phyloP scores from a whole-genome alignment of 53 echinoderm and acorn worm genomes.

The Paelopatides confundens region DNA sequence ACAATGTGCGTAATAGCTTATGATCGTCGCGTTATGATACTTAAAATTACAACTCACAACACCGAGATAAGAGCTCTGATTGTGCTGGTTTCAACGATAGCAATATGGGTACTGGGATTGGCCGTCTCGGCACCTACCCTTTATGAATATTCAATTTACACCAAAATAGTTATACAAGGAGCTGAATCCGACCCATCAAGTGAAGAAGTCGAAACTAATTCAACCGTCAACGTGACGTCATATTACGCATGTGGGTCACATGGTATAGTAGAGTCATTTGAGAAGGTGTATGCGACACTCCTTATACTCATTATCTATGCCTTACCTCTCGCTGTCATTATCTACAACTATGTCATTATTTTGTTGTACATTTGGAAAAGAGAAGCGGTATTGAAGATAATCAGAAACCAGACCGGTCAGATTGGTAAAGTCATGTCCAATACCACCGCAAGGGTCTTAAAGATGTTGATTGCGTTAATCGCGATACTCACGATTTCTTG shows the following conservation, averaged over 20 bases:
- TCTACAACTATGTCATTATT: conserved; percentile 53
- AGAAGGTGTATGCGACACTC: conserved; percentile 54
- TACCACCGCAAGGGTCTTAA: conserved; percentile 36
- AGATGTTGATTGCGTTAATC: conserved; percentile 66
- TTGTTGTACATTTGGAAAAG: conserved; percentile 29
- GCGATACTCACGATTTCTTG: conserved; percentile 57
- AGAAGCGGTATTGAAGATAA: neutral
- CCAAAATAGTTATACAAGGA: neutral
- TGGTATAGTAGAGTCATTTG: conserved; percentile 53
- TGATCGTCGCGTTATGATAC: conserved; percentile 59
- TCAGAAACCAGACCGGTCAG: neutral
- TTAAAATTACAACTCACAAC: neutral
- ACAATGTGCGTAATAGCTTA: conserved; percentile 60
- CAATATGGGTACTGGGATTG: conserved; percentile 49
- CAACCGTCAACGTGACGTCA: conserved; percentile 35
- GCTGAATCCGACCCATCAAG: neutral
- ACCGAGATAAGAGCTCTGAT: neutral
- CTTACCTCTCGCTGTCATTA: conserved; percentile 59
- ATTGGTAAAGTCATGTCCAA: neutral
- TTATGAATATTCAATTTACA: conserved; percentile 73
- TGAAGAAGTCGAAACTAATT: neutral
- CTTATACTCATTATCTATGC: conserved; percentile 50
- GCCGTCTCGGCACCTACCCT: conserved; percentile 55
- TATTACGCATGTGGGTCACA: conserved; percentile 68
- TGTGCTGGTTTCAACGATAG: neutral